Base-by-base conservation (phyloP, 1,140 invertebrate genomes). In the Oreohelix idahoensis region DNA sequence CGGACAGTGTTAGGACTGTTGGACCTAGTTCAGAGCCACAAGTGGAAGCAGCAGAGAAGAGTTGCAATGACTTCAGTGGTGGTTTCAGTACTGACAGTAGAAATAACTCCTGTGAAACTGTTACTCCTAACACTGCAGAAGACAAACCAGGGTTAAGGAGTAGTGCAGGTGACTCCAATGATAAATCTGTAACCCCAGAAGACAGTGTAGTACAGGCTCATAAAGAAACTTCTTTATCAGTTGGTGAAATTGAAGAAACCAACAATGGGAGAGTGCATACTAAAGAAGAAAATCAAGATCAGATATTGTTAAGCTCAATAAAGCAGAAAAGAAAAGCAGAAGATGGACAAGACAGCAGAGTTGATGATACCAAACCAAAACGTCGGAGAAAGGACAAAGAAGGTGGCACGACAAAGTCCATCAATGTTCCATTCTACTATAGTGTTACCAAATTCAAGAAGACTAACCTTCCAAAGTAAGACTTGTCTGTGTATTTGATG, bases 381-480 rank as follows among this genome's bases (percentile, higher is more conserved):
- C 75, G n/a, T 20, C 42, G 23, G 75, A 26, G n/a, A 42, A n/a
- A 42, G 42, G 73, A 75, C 38, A 35, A 29, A 49, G 32, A 51
- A 29, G 75, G 23, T 29, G 29, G 32, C 26, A 29, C 49, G 2
- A 53, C 75, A 74, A 39, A 38, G 35, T 36, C 77, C 17, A 23
- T 15, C 11, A 79, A 81, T 81, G 79, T 81, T 39, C 66, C 79
- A 15, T 81, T 81, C 45, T 81, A 71, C 69, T 71, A 81, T 32
- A 70, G 45, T 71, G n/a, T 81, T 35, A 70, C 36, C 29, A 81
- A 81, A 49, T 58, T 81, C 23, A 81, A 32, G 32, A 71, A 38
- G 29, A 51, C 69, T 11, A 81, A 81, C 32, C 8, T 81, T 32
- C 79, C 79, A 42, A 81, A 81, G 79, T 81, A 71, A 81, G 79